Conservation (phyloP, 2,113 vertebrate genomes). For the Microcebus murinus region DNA sequence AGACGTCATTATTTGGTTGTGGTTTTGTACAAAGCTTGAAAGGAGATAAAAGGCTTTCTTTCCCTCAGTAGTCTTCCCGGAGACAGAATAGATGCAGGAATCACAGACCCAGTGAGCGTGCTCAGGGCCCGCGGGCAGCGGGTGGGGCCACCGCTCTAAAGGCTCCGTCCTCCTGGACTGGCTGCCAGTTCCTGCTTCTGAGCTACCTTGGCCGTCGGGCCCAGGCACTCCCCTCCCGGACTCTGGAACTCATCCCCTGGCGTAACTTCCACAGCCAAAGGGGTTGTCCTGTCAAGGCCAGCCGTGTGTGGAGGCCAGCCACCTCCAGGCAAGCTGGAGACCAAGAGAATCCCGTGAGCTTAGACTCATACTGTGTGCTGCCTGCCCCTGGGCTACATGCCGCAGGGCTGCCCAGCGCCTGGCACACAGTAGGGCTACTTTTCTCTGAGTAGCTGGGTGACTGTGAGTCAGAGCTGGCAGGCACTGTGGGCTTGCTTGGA, state of each 20-base stretch:
- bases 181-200: not conserved
- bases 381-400: rapidly evolving
- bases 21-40: not conserved
- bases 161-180: not conserved
- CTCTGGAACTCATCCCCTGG: not conserved
- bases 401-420: not conserved
- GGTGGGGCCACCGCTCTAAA: not conserved
- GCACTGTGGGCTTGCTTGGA: not conserved
- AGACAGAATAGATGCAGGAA: not conserved
- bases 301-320: not conserved
- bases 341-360: not conserved
- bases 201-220: not conserved
- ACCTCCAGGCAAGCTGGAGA: not conserved
- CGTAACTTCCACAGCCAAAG: not conserved
- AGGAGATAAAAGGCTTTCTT: not conserved
- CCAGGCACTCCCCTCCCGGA: not conserved
- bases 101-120: too few species aligned
- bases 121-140: not conserved
- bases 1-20: not conserved
- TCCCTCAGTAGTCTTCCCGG: not conserved
- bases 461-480: not conserved
- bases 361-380: rapidly evolving
- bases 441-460: not conserved
- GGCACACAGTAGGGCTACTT: not conserved
- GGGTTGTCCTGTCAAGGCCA: not conserved